Conservation (phyloP, 2,797 vertebrate genomes). For the Toxotes lorentzi region DNA sequence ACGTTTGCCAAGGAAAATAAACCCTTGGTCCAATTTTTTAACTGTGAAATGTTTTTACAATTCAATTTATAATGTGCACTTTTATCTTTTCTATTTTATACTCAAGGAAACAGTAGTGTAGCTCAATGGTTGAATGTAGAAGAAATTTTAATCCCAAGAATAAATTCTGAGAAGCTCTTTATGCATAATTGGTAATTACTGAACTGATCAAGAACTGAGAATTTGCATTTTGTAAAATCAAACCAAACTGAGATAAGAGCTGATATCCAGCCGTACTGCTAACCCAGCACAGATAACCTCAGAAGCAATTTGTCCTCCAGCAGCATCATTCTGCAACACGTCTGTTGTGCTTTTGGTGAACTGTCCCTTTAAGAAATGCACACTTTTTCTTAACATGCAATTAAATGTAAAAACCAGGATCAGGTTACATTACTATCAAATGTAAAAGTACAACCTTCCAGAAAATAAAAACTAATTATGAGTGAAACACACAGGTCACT, state of each 20-base stretch:
- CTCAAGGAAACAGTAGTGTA: too few relatives aligned
- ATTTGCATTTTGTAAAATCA: too few relatives aligned
- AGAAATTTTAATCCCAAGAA: not conserved
- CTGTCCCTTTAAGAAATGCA: constrained; percentile 14
- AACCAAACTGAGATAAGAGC: not conserved
- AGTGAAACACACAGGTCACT: not conserved
- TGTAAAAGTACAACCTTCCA: not conserved
- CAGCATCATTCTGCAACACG: not conserved
- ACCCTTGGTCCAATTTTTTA: too few relatives aligned
- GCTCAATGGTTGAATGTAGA: not conserved
- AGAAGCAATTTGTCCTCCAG: not conserved
- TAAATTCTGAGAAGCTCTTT: not conserved
- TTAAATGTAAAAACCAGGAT: constrained; percentile 5
- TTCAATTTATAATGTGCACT: too few relatives aligned
- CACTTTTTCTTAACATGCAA: constrained; percentile 40
- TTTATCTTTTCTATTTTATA: too few relatives aligned
- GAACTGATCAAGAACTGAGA: not conserved
- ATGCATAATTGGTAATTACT: not conserved
- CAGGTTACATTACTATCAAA: not conserved
- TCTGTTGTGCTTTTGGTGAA: constrained; percentile 43
- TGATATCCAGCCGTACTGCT: not conserved
- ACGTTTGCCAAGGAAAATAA: too few relatives aligned
- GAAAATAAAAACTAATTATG: not conserved
- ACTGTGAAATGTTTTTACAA: too few relatives aligned
- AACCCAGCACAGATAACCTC: not conserved